These are phyloP conservation scores for Galerucella calmariensis DNA, from an alignment of 2,888 invertebrate species.

Conservation along the genomic window DNA sequence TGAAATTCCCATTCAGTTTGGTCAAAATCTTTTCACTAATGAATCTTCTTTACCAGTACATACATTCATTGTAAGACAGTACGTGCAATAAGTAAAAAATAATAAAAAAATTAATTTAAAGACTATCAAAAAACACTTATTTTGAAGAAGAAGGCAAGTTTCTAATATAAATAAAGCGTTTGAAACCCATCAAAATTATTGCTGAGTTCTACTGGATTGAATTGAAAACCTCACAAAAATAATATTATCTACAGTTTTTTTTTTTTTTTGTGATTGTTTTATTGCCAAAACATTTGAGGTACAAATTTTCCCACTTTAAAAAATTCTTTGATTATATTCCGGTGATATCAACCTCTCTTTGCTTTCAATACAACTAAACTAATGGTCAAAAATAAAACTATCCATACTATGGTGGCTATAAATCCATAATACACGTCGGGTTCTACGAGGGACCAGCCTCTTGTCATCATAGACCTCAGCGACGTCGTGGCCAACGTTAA, in stretches of 20 bases:
- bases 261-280: slow-evolving; percentile 2
- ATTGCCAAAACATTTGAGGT: slow-evolving; percentile 23
- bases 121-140: slow-evolving; percentile 39
- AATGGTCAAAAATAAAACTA: slow-evolving; percentile 81
- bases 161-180: slow-evolving; percentile 48
- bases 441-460: slow-evolving; percentile 87
- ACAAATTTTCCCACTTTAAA: slow-evolving; percentile 24
- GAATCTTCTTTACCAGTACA: neutral
- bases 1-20: too few species aligned
- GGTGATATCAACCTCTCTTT: slow-evolving; percentile 67
- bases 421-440: slow-evolving; percentile 89
- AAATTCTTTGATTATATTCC: neutral
- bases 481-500: slow-evolving; percentile 94
- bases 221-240: slow-evolving; percentile 30
- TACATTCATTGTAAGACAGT: slow-evolving; percentile 29
- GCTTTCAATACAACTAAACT: slow-evolving; percentile 83
- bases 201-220: slow-evolving; percentile 25
- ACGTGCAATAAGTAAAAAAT: slow-evolving; percentile 36
- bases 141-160: slow-evolving; percentile 42
- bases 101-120: slow-evolving; percentile 44
- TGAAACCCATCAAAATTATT: slow-evolving; percentile 40
- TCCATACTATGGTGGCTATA: slow-evolving; percentile 87
- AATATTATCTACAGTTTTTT: slow-evolving; percentile 29
- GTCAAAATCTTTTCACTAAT: neutral
- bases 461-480: slow-evolving; percentile 84